Percentiles rank a stretch among this genome's conserved stretches.
These are phyloP conservation scores for Pteria penguin DNA, from an alignment of 2,888 invertebrate species.

Conservation along the genomic window DNA sequence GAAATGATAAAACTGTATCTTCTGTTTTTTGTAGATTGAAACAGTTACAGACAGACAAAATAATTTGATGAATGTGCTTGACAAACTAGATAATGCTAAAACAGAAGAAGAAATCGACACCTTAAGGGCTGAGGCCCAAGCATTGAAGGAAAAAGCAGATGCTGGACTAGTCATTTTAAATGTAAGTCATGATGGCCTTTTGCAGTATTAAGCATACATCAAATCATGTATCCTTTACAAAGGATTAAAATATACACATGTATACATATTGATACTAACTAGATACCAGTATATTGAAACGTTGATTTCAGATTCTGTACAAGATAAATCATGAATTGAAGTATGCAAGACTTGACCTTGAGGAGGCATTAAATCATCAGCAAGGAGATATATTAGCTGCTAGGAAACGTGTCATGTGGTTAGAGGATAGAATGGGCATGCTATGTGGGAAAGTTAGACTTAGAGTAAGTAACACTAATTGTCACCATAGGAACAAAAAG, in stretches of 20 bases:
- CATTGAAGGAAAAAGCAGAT: constrained; percentile 66
- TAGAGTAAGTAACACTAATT: constrained; percentile 61
- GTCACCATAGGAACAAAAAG: too few relatives aligned
- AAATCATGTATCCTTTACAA: too few relatives aligned
- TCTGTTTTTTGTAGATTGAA: constrained; percentile 56
- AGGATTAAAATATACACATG: too few relatives aligned
- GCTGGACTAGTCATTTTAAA: constrained; percentile 68
- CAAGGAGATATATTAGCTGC: constrained; percentile 68
- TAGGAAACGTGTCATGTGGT: constrained; percentile 76
- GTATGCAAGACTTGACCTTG: constrained; percentile 71
- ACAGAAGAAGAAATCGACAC: constrained; percentile 58
- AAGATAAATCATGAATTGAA: constrained; percentile 74
- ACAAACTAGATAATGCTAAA: constrained; percentile 65
- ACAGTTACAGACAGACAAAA: constrained; percentile 68
- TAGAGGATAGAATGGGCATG: constrained; percentile 75
- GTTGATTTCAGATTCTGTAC: constrained; percentile 64
- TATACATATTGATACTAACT: not conserved
- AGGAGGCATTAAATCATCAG: constrained; percentile 67
- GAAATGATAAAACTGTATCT: not conserved
- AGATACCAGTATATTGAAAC: not conserved
- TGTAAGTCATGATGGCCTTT: constrained; percentile 55
- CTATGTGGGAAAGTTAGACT: constrained; percentile 67
- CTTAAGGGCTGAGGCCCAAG: constrained; percentile 55
- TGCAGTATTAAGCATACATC: too few relatives aligned
- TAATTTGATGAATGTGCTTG: constrained; percentile 62